Conservation (phyloP, 2,888 invertebrate genomes). For the Zele albiditarsus region DNA sequence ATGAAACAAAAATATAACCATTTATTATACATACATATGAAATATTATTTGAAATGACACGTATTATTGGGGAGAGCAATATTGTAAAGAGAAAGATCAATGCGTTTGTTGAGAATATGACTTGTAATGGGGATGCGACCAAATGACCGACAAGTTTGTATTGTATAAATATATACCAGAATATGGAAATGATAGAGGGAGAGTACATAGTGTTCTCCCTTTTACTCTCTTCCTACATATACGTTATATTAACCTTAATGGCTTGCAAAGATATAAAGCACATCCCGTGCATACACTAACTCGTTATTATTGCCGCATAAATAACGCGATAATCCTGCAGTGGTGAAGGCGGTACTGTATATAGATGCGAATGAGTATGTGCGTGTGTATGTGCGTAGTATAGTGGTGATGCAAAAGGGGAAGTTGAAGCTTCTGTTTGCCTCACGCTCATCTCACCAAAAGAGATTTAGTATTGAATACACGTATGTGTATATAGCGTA, state of each 20-base stretch:
- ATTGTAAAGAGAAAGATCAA: too few species aligned
- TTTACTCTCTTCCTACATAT: conserved; percentile 14
- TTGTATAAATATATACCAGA: not conserved
- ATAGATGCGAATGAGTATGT: conserved; percentile 33
- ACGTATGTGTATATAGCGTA: not conserved
- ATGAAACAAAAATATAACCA: not conserved
- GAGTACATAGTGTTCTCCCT: not conserved
- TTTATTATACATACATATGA: not conserved
- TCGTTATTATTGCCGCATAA: conserved; percentile 73
- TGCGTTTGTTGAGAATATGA: too few species aligned
- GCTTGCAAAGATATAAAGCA: conserved; percentile 72
- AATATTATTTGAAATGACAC: not conserved
- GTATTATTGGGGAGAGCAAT: not conserved
- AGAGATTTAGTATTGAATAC: conserved; percentile 27
- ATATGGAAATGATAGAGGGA: not conserved
- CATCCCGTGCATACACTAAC: conserved; percentile 72
- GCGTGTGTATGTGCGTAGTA: not conserved
- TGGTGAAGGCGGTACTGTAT: conserved; percentile 56
- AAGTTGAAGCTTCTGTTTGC: conserved; percentile 45
- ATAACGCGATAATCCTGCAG: conserved; percentile 71
- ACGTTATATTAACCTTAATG: conserved; percentile 72
- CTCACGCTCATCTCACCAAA: conserved; percentile 37
- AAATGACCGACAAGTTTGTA: conserved; percentile 17
- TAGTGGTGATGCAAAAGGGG: conserved; percentile 42
- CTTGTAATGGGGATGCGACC: not conserved